Evolutionary conservation across 30 jellyfish, hydroid and myxozoan species (phyloP), one percentile per base, ranked within the genome.

Genomic region (Chrysaora quinquecirrha): DNA sequence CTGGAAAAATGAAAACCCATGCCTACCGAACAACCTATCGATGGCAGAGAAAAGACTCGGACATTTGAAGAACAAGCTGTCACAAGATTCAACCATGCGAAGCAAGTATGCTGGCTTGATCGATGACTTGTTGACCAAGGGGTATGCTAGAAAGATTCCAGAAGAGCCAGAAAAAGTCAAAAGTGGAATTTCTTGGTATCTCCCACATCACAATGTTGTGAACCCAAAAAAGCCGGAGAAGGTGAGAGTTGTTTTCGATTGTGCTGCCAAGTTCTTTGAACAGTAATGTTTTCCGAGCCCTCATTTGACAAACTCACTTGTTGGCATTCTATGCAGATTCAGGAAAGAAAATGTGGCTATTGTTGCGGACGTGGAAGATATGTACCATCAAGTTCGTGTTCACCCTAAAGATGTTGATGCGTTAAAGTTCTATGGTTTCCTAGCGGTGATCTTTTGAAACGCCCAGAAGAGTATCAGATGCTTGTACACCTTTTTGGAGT

Each of bases 11-110:
- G 34, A 25, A 3, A 30, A 73, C 20, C 73, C 85, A 48, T 73
- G 85, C 24, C 29, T 73, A 28, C 85, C 85, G 43, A 73, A 73
- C 78, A 73, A 73, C 50, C 9, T 49, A 6, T 71, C 46, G 3
- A 73, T 73, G 85, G 76, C 85, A n/a, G 85, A 73, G 46, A 68
- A 16, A 65, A 58, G 68, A 21, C 87, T 76, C 12, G 78, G 48
- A 30, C 34, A 54, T 71, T 71, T 76, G 48, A 76, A 35, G 67
- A 56, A 34, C 25, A 64, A 65, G 12, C 16, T 58, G 72, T 72
- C 48, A 68, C 30, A 64, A 50, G 50, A 23, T 34, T 6, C n/a
- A 4, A 31, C 46, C 10, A 48, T 31, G 22, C 38, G 48, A 58
- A 52, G 1, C 22, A 1, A 34, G 64, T 76, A 76, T 43, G 46